Evolutionary conservation across 2,113 vertebrate species (phyloP), one percentile per base, ranked within the genome.

Genomic region (Myodes glareolus): DNA sequence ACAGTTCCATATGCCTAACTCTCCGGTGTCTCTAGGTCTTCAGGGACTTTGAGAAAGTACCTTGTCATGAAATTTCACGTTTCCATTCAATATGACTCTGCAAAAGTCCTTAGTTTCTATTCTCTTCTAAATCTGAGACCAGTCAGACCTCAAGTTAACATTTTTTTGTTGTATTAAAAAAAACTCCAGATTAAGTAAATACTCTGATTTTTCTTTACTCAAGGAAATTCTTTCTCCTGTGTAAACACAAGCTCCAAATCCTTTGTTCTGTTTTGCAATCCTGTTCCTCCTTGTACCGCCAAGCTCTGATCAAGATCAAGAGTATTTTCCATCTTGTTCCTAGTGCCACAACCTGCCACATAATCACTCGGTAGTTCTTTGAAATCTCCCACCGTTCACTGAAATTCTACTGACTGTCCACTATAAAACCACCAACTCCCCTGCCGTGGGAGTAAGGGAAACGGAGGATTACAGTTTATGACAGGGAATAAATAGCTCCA

Each of bases 401-500:
- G 91, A 73, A 3, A 97, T 84, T 58, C 81, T 39, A 45, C 86
- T 39, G 89, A 91, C 77, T 73, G 86, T 90, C 96, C 92, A 90
- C 94, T 42, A 7, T 42, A 95, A 92, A 87, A 95, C 95, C 97
- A 96, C 84, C 36, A 29, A 75, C 21, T 94, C 94, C 96, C 96
- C 88, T 42, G 92, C 89, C 4, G 8, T 67, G 91, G 96, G 96
- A 97, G 94, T 42, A 80, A 63, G 88, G 97, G 97, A 91, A 94
- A 70, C 80, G 61, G 85, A 95, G 96, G 97, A 97, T 97, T 94
- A 95, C 2, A 73, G 82, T 96, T 92, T 97, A 94, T 97, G 97
- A 96, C 95, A 93, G 89, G 65, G 94, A 97, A 80, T 91, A 97
- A 97, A 94, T 94, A 97, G 95, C 96, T 94, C 39, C 21, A 93